Percentiles rank a stretch among this genome's conserved stretches.
These are phyloP conservation scores for Drosophila sechellia DNA, from an alignment of 1,140 invertebrate genomes.

Conservation along the genomic window DNA sequence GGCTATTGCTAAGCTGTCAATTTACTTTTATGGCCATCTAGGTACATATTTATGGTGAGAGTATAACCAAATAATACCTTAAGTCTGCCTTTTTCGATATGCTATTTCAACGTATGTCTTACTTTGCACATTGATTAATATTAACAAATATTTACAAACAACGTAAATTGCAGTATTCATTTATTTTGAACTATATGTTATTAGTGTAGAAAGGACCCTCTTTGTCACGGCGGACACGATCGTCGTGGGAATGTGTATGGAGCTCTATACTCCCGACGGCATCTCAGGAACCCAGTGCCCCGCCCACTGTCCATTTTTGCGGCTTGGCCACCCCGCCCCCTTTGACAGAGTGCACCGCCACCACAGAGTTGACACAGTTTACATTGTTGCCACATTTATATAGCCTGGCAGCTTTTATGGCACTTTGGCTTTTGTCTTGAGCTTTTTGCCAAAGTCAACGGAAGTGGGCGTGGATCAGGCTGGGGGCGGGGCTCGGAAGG, in stretches of 20 bases:
- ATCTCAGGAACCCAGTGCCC: slow-evolving; percentile 13
- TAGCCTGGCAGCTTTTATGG: slow-evolving; percentile 80
- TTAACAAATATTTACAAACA: no score
- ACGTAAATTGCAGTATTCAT: no score
- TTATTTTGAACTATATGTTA: neutral
- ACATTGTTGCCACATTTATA: slow-evolving; percentile 82
- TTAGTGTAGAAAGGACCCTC: neutral
- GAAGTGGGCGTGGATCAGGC: slow-evolving; percentile 25
- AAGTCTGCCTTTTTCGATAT: no score
- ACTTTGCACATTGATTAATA: no score
- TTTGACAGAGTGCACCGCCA: slow-evolving; percentile 10
- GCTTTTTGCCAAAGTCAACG: slow-evolving; percentile 60
- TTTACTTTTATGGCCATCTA: no score
- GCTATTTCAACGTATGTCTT: no score
- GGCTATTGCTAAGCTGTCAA: no score
- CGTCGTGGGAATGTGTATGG: neutral
- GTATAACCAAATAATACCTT: no score
- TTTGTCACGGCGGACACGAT: slow-evolving; percentile 11
- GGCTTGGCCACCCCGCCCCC: slow-evolving; percentile 26
- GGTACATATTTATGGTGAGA: no score
- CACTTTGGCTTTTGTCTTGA: slow-evolving; percentile 80
- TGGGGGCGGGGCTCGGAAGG: slow-evolving; percentile 25
- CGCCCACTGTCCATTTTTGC: slow-evolving; percentile 58
- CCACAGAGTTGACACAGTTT: slow-evolving; percentile 76
- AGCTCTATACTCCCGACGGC: slow-evolving; percentile 2